These are phyloP conservation scores for Drosophila suboccidentalis DNA, from an alignment of 2,888 invertebrate species.

Conservation along the genomic window DNA sequence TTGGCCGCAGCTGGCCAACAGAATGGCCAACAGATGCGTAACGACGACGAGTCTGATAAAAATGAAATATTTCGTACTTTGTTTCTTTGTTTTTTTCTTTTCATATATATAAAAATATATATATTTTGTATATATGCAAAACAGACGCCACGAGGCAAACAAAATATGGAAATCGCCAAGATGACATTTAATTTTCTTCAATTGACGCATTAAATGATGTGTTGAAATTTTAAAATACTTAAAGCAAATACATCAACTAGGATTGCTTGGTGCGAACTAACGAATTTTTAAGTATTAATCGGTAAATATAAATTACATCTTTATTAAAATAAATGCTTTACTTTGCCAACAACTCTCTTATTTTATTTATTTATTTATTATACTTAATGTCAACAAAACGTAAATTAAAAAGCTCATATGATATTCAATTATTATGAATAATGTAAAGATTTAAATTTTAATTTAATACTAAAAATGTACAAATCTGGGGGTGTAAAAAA, in stretches of 20 bases:
- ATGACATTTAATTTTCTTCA: conserved; percentile 48
- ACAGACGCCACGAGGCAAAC: conserved; percentile 35
- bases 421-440: no score
- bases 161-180: conserved; percentile 15
- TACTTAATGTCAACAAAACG: no score
- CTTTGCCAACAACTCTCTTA: no score
- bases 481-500: no score
- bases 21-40: conserved; percentile 69
- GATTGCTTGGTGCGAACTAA: not conserved
- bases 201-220: conserved; percentile 48
- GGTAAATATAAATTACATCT: not conserved
- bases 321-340: not conserved
- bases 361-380: no score
- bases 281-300: not conserved
- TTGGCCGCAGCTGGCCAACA: conserved; percentile 56
- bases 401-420: no score
- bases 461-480: no score
- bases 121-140: conserved; percentile 44
- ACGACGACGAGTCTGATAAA: conserved; percentile 25
- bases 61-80: conserved; percentile 63
- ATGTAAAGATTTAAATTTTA: no score
- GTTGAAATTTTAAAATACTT: conserved; percentile 38
- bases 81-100: conserved; percentile 21
- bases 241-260: not conserved
- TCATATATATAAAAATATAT: conserved; percentile 21